A percentile compares a stretch with the other conserved stretches of the same genome.
Conservation (phyloP, 2,113 vertebrate species). For the Clarias magur region DNA sequence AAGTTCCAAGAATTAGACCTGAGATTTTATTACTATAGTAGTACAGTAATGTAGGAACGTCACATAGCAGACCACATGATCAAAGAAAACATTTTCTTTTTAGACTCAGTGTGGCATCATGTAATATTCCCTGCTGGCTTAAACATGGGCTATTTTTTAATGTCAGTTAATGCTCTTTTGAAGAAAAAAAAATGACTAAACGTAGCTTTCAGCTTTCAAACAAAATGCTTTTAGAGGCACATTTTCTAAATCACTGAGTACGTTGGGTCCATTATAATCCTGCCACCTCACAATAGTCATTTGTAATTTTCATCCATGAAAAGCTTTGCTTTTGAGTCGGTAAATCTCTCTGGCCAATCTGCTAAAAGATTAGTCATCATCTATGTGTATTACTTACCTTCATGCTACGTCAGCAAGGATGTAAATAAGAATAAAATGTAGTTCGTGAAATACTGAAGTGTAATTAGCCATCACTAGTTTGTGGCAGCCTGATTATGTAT, state of each 20-base stretch:
- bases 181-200: not conserved
- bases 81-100: not conserved
- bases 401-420: too few relatives aligned
- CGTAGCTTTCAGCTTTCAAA: constrained; percentile 1
- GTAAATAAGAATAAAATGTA: not conserved
- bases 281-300: too few relatives aligned
- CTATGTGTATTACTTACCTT: not conserved
- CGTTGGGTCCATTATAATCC: not conserved
- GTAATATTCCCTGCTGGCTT: not conserved
- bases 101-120: not conserved
- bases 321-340: not conserved
- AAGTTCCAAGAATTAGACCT: not conserved
- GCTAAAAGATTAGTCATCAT: not conserved
- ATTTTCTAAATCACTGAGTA: not conserved
- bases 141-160: not conserved
- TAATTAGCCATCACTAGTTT: not conserved
- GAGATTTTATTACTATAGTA: too few relatives aligned
- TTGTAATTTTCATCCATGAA: not conserved
- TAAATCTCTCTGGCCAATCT: not conserved
- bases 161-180: not conserved
- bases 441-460: too few relatives aligned
- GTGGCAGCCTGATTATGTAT: not conserved
- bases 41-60: not conserved
- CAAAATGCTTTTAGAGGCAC: constrained; percentile 5
- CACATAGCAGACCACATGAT: not conserved